A percentile compares a stretch with the other conserved stretches of the same genome.
phyloP scores from a whole-genome alignment of 1,140 invertebrate species.

The Heliconius himera region DNA sequence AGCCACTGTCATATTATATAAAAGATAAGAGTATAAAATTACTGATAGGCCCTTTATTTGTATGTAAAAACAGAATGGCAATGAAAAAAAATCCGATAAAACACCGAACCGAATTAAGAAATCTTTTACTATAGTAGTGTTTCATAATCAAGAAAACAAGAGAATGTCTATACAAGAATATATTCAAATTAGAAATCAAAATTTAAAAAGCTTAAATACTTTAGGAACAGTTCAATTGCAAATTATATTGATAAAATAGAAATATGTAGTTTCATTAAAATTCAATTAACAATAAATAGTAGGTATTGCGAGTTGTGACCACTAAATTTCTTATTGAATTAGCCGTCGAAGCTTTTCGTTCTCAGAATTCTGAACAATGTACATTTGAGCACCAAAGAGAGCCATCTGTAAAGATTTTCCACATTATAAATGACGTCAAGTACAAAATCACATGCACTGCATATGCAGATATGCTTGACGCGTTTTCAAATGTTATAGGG shows the following conservation, averaged over 20 bases:
- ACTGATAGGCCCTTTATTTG: background rate
- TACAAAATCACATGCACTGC: constrained; percentile 1
- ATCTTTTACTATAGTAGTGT: constrained; percentile 1
- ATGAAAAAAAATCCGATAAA: background rate
- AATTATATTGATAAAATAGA: constrained; percentile 5
- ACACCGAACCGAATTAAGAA: background rate
- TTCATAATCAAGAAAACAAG: background rate
- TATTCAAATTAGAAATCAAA: background rate
- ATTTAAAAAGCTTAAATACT: background rate
- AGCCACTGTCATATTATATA: constrained; percentile 5
- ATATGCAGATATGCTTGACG: background rate
- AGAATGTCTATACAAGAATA: constrained; percentile 9
- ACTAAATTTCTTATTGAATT: constrained; percentile 1
- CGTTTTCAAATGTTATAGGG: background rate
- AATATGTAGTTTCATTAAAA: background rate
- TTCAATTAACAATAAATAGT: background rate
- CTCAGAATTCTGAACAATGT: constrained; percentile 38
- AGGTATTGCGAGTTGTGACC: background rate
- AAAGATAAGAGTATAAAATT: background rate
- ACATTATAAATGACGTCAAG: constrained; percentile 3
- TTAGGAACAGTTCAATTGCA: constrained; percentile 4
- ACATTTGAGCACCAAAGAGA: constrained; percentile 47
- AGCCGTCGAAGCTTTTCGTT: constrained; percentile 31
- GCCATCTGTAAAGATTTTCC: constrained; percentile 47
- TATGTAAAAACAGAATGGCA: background rate